Conservation (phyloP, 2,888 invertebrate genomes). For the Alcis repandata region DNA sequence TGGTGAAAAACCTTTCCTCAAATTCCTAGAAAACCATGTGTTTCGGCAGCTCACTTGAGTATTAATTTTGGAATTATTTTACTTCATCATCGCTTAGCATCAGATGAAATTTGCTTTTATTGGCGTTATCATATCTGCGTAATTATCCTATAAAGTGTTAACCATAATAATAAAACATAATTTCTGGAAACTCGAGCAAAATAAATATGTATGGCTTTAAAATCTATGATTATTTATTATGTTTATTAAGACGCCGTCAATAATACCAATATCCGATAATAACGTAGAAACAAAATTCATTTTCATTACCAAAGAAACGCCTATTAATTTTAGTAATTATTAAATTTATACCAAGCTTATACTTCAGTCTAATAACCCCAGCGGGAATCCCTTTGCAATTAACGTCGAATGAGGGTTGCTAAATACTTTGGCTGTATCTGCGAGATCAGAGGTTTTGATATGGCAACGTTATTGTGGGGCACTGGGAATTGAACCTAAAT, state of each 20-base stretch:
- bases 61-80: too few relatives aligned
- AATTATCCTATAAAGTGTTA: too few relatives aligned
- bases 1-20: too few relatives aligned
- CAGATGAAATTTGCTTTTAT: too few relatives aligned
- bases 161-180: too few relatives aligned
- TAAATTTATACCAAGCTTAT: constrained; percentile 46
- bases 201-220: too few relatives aligned
- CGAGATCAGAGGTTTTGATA: constrained; percentile 27
- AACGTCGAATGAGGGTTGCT: constrained; percentile 40
- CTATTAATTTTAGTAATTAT: constrained; percentile 58
- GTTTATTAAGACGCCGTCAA: constrained; percentile 5
- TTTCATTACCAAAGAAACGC: constrained; percentile 46
- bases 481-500: constrained; percentile 10
- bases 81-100: too few relatives aligned
- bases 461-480: constrained; percentile 12
- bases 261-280: constrained; percentile 24
- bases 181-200: too few relatives aligned
- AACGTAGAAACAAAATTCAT: constrained; percentile 33
- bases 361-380: constrained; percentile 51
- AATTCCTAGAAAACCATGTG: too few relatives aligned
- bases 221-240: too few relatives aligned
- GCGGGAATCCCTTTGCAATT: constrained; percentile 52
- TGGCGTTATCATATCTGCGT: too few relatives aligned
- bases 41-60: too few relatives aligned
- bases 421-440: constrained; percentile 40